Evolutionary conservation across 2,797 vertebrate species (phyloP).

Genomic region (Streptopelia turtur): DNA sequence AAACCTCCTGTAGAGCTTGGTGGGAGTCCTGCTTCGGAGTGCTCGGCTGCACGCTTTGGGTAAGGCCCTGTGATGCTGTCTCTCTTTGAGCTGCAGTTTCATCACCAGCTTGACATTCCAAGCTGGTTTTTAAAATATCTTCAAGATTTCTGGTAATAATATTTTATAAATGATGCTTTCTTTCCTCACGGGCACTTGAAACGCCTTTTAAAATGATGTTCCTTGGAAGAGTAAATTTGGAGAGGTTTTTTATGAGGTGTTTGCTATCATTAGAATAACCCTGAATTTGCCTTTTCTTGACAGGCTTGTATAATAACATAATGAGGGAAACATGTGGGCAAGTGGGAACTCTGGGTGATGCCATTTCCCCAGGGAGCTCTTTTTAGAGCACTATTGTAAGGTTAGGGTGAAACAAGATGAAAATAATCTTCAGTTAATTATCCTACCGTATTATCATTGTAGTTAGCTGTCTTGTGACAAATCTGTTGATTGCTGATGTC

Average conservation of each 20-base stretch:
- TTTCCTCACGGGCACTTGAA: slow-evolving; percentile 65
- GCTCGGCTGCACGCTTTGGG: fast-evolving
- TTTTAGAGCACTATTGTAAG: neutral
- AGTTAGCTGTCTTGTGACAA: slow-evolving; percentile 25
- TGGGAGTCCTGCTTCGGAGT: neutral
- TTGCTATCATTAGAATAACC: slow-evolving; percentile 80
- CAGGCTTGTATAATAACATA: slow-evolving; percentile 55
- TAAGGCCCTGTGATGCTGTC: neutral
- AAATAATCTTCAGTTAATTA: slow-evolving; percentile 45
- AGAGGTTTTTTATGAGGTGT: slow-evolving; percentile 77
- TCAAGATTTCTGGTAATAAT: slow-evolving; percentile 66
- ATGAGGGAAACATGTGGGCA: slow-evolving; percentile 80
- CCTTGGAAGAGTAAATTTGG: slow-evolving; percentile 76
- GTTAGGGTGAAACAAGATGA: slow-evolving; percentile 40
- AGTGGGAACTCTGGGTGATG: slow-evolving; percentile 67
- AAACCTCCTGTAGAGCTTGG: neutral
- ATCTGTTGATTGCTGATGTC: neutral
- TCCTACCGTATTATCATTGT: neutral
- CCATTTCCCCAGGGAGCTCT: slow-evolving; percentile 51
- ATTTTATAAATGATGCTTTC: slow-evolving; percentile 68
- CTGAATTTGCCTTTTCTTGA: slow-evolving; percentile 71
- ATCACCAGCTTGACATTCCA: neutral
- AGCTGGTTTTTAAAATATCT: slow-evolving; percentile 41
- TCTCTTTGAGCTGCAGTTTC: neutral
- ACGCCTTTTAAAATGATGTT: slow-evolving; percentile 68